Evolutionary conservation across 2,888 invertebrate species (phyloP), one percentile per base, ranked within the genome.

Genomic region (Notodonta ziczac): DNA sequence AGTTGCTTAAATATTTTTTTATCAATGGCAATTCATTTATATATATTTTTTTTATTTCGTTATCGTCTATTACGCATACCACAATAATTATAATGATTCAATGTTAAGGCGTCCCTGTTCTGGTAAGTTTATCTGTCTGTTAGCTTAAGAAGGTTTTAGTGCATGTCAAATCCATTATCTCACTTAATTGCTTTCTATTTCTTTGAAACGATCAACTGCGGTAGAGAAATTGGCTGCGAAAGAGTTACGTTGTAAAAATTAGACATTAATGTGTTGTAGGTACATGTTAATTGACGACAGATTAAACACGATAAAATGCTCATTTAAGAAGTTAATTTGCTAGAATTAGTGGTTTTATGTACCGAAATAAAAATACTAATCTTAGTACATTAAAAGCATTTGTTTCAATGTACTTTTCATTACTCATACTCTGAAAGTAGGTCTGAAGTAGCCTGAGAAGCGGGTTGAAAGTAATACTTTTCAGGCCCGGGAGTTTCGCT

Each of bases 131-230:
- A 67, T 68, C 63, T 66, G 53, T 14, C 61, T 75, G 63, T 57
- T 54, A 74, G 69, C 69, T 69, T 61, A 70, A 65, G 59, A 69
- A 65, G 61, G 63, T 69, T 71, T 80, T 65, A 74, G 70, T 72
- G 63, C 67, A 74, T 71, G 78, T 79, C 78, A 73, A 74, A 64
- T 72, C 70, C 72, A 78, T 78, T 74, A 63, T 66, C 71, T 67
- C 59, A 65, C 57, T 73, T 74, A 69, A 76, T 74, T 69, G 65
- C 65, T 52, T 44, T 61, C 58, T 76, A 78, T 80, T 85, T 81
- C 80, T 79, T 53, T 67, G 76, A 81, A 79, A 74, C 77, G 77
- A 81, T 85, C 69, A 79, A 80, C 82, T 88, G 89, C 81, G 86
- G 89, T 87, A 82, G 86, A 85, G 79, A 78, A 73, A 80, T 75